Base-by-base conservation (phyloP, 1,140 invertebrate species). In the Lethrus apterus region DNA sequence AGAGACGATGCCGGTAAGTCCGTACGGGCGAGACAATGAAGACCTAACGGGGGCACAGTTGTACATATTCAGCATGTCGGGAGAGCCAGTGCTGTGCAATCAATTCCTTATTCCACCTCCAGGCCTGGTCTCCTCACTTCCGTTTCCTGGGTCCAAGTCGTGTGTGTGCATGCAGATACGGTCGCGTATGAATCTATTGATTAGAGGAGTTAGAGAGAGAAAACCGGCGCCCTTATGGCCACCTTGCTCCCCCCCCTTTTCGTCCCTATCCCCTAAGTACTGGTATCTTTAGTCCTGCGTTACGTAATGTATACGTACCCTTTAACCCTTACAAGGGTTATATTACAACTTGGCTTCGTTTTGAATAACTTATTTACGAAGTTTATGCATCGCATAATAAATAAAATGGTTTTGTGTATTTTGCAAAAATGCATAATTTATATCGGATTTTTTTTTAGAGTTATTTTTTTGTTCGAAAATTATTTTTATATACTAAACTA, bases 111-210 rank as follows among this genome's bases (percentile, higher is more conserved):
- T 58, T 55, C 56, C 56, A 52, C 50, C 51, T 50, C 21, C 24
- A 42, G 19, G 23, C 26, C 40, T 29, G 15, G 5, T 42, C 40
- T 41, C 35, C 11, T 47, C 32, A 35, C 41, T 47, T 36, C 46
- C 29, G 35, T 47, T 47, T 35, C 46, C 35, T 34, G 36, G 35
- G 35, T 47, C 52, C 48, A 38, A 31, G 32, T 44, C 41, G 45
- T 54, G 52, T 54, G 52, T 47, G 48, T 54, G 44, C 45, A 54
- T 60, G 58, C 56, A 58, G 54, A 58, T 60, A 60, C 52, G 48
- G 56, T 52, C 54, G 58, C 56, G 52, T 54, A 56, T 58, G 56
- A 60, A 58, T 58, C 54, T 60, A 60, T 60, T 57, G 58, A 60
- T 60, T 56, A 60, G 49, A 51, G 41, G 46, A 35, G 33, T 35